These are phyloP conservation scores for Zaprionus tsacasi DNA, from an alignment of 1,140 invertebrate genomes.

Conservation along the genomic window DNA sequence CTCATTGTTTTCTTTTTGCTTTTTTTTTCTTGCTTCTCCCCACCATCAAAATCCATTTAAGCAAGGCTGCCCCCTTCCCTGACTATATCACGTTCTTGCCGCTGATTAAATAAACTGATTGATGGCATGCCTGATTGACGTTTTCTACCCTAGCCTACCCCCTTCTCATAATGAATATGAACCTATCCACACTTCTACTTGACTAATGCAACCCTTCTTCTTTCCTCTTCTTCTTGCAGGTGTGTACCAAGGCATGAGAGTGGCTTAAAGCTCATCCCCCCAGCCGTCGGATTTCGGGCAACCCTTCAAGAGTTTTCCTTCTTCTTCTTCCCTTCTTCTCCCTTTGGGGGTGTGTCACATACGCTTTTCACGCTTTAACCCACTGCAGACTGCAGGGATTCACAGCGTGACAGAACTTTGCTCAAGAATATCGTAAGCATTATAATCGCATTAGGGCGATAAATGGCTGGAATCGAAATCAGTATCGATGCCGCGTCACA, in stretches of 20 bases:
- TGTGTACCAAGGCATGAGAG: constrained; percentile 57
- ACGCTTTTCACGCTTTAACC: constrained; percentile 72
- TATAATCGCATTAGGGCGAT: constrained; percentile 80
- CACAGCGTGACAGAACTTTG: constrained; percentile 53
- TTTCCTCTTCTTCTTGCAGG: constrained; percentile 64
- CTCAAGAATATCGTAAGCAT: constrained; percentile 62
- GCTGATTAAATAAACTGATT: constrained; percentile 67
- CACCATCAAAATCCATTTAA: constrained; percentile 23
- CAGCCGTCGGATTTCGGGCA: constrained; percentile 13
- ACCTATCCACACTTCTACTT: constrained; percentile 26
- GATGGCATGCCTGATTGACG: constrained; percentile 75
- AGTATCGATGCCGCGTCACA: constrained; percentile 29
- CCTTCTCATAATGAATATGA: constrained; percentile 1
- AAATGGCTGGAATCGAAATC: constrained; percentile 72
- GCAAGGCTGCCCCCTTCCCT: background rate
- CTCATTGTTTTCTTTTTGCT: constrained; percentile 20
- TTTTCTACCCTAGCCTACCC: constrained; percentile 32
- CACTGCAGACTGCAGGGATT: constrained; percentile 50
- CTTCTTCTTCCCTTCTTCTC: background rate
- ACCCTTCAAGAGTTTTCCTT: constrained; percentile 41
- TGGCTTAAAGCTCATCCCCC: constrained; percentile 52
- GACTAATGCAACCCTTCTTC: constrained; percentile 74
- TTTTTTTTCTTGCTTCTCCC: background rate
- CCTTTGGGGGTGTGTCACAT: constrained; percentile 50
- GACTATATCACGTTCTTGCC: constrained; percentile 19